Conservation (phyloP, 2,797 vertebrate species). For the Echeneis naucrates region DNA sequence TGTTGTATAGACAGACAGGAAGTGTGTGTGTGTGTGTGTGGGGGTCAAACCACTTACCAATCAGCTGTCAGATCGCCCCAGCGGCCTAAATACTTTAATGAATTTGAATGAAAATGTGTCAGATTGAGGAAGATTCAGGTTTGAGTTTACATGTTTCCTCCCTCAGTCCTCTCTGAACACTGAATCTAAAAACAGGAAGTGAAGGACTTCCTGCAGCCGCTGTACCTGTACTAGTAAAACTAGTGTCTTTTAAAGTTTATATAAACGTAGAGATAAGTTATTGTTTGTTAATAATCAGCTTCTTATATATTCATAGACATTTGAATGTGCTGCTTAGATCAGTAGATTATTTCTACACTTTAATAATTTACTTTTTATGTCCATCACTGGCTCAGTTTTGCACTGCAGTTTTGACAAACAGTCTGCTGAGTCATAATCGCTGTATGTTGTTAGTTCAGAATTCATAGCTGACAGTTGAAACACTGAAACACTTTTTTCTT, state of each 20-base stretch:
- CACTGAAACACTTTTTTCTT: constrained; percentile 41
- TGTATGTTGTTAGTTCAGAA: constrained; percentile 7
- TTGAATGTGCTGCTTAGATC: constrained; percentile 46
- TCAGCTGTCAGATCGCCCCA: too few relatives aligned
- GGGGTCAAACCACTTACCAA: too few relatives aligned
- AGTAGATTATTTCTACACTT: constrained; percentile 32
- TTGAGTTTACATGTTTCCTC: too few relatives aligned
- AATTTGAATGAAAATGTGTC: too few relatives aligned
- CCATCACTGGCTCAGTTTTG: constrained; percentile 51
- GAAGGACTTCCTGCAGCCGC: not conserved
- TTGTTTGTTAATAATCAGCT: constrained; percentile 40
- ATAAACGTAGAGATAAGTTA: constrained; percentile 42
- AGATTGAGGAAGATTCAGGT: too few relatives aligned
- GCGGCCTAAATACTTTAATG: too few relatives aligned
- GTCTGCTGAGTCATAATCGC: constrained; percentile 15
- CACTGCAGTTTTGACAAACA: constrained; percentile 43
- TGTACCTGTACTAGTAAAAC: constrained; percentile 35
- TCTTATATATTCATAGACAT: constrained; percentile 25
- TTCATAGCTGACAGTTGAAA: constrained; percentile 37
- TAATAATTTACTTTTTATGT: constrained; percentile 28
- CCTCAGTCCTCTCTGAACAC: too few relatives aligned
- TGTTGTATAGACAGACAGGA: too few relatives aligned
- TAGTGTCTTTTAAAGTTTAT: constrained; percentile 57
- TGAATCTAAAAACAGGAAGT: not conserved
- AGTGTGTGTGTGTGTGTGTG: too few relatives aligned